These are phyloP conservation scores for Pollachius pollachius DNA, from an alignment of 2,113 vertebrate species.

Conservation along the genomic window DNA sequence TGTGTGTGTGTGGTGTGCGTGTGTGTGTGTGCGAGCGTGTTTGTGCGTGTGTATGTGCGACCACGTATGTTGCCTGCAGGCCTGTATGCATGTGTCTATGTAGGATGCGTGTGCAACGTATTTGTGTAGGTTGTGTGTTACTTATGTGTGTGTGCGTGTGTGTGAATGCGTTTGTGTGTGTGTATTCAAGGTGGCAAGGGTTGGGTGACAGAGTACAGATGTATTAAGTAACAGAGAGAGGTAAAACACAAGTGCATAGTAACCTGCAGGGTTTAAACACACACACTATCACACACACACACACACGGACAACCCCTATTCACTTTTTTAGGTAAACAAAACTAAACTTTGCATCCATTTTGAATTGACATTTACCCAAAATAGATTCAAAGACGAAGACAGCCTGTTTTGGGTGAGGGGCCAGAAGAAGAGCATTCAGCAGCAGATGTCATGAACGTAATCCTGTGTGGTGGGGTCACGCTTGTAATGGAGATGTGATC, in stretches of 20 bases:
- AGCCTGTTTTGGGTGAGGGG: too few relatives aligned
- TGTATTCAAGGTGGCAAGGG: constrained; percentile 3
- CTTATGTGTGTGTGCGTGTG: not conserved
- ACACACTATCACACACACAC: not conserved
- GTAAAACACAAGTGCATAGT: too few relatives aligned
- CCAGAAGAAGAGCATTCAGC: too few relatives aligned
- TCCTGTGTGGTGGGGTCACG: too few relatives aligned
- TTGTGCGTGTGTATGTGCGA: not conserved
- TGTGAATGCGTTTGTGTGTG: constrained; percentile 2
- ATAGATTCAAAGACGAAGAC: too few relatives aligned
- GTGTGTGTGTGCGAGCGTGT: not conserved
- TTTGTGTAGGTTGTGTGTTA: not conserved
- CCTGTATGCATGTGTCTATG: not conserved
- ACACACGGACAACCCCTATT: not conserved
- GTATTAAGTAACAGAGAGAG: not conserved
- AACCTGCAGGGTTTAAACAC: not conserved
- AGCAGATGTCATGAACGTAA: too few relatives aligned
- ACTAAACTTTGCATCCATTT: too few relatives aligned
- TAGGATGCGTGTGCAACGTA: not conserved
- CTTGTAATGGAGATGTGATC: too few relatives aligned
- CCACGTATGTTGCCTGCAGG: not conserved
- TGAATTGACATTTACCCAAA: too few relatives aligned
- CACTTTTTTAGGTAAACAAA: too few relatives aligned
- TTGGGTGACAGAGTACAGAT: not conserved
- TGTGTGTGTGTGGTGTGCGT: too few relatives aligned